Percentiles rank a stretch among this genome's conserved stretches.
Conservation (phyloP, 2,113 vertebrate species). For the Pterophyllum scalare region DNA sequence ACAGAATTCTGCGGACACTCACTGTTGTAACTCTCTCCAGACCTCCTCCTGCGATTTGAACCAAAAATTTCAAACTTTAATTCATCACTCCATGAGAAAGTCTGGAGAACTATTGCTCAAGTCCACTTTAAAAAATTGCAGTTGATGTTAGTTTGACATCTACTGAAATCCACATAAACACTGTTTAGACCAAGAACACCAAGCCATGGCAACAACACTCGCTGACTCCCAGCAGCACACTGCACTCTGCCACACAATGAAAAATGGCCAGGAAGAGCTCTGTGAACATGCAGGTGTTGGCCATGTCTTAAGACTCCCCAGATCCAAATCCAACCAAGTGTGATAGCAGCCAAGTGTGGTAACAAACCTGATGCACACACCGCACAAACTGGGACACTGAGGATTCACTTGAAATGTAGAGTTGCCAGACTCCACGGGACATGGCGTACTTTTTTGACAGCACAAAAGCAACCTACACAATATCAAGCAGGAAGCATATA, state of each 20-base stretch:
- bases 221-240: neutral
- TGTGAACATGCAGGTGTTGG: neutral
- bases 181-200: neutral
- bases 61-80: neutral
- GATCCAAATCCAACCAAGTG: slow-evolving; percentile 3
- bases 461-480: neutral
- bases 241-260: neutral
- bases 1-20: neutral
- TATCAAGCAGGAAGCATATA: neutral
- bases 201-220: neutral
- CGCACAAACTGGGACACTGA: neutral
- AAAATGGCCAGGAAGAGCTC: neutral
- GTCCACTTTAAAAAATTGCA: neutral
- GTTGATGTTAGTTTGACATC: neutral
- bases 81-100: neutral
- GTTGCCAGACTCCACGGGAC: neutral
- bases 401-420: neutral
- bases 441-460: neutral
- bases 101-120: neutral
- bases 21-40: neutral
- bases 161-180: neutral
- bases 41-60: neutral
- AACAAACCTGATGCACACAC: neutral
- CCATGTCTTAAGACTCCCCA: neutral
- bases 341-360: neutral